Conservation (phyloP, 37 sponge, comb jelly and placozoan species). For the Diacarnus erythraeanus region DNA sequence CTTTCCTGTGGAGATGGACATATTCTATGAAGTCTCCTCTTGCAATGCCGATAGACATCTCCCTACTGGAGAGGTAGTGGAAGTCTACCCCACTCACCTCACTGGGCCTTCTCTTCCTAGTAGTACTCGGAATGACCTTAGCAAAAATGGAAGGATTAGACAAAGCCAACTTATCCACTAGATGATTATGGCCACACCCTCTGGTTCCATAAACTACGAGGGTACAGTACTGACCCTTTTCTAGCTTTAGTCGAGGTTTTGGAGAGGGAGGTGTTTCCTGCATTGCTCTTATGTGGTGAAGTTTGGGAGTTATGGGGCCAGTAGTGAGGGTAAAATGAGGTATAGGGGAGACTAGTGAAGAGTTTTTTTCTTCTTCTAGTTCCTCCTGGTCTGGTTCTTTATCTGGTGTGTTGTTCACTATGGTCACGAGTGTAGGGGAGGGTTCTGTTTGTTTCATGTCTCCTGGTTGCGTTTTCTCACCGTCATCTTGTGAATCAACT, state of each 20-base stretch:
- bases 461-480: not conserved
- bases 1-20: slow-evolving; percentile 1
- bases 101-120: slow-evolving; percentile 38
- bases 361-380: not conserved
- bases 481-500: not conserved
- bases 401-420: not conserved
- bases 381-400: not conserved
- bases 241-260: not conserved
- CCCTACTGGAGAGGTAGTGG: slow-evolving; percentile 55
- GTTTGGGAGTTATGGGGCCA: not conserved
- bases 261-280: not conserved
- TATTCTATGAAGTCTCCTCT: slow-evolving; percentile 62
- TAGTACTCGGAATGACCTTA: slow-evolving; percentile 66
- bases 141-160: slow-evolving; percentile 62
- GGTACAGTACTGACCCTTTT: slow-evolving; percentile 1
- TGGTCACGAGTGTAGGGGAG: not conserved
- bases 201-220: slow-evolving; percentile 64
- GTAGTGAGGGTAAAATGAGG: not conserved
- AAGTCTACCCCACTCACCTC: slow-evolving; percentile 75
- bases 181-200: slow-evolving; percentile 29
- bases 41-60: slow-evolving; percentile 30
- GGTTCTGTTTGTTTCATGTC: not conserved
- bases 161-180: slow-evolving; percentile 49
- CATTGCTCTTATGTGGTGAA: not conserved
- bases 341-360: not conserved